Evolutionary conservation across 35 echinoderm and acorn worm species (phyloP).

Genomic region (Apostichopus parvimensis): DNA sequence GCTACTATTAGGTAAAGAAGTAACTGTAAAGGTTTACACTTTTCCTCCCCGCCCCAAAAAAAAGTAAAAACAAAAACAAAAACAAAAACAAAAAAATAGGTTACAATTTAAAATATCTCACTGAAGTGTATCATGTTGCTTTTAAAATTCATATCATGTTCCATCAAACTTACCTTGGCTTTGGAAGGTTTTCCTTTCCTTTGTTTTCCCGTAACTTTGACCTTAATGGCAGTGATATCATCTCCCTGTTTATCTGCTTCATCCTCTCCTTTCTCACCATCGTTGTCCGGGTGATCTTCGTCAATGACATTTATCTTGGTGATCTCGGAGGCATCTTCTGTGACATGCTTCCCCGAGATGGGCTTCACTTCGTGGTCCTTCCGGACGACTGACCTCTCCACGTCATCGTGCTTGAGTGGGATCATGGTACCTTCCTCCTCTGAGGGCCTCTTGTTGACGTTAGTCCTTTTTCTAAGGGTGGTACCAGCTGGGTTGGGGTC

Average conservation of each 20-base stretch:
- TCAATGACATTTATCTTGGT: constrained; percentile 26
- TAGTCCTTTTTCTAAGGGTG: constrained; percentile 12
- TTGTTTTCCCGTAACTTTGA: background rate
- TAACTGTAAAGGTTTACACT: too few relatives aligned
- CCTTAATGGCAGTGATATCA: background rate
- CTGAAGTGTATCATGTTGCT: background rate
- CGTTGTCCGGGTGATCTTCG: constrained; percentile 24
- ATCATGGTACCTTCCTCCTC: constrained; percentile 1
- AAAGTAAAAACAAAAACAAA: too few relatives aligned
- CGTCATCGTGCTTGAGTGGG: constrained; percentile 28
- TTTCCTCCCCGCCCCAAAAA: too few relatives aligned
- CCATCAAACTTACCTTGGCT: background rate
- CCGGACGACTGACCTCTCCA: background rate
- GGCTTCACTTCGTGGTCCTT: constrained; percentile 1
- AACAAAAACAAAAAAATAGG: background rate
- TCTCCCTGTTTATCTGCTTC: background rate
- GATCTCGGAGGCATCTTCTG: constrained; percentile 19
- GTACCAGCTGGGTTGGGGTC: background rate
- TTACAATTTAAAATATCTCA: too few relatives aligned
- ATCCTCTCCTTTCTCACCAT: background rate
- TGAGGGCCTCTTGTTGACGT: background rate
- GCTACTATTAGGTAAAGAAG: too few relatives aligned
- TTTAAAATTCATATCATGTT: background rate
- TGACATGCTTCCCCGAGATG: background rate
- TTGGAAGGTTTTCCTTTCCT: constrained; percentile 2